Conservation (phyloP, 2,113 vertebrate species). For the Odontesthes bonariensis region DNA sequence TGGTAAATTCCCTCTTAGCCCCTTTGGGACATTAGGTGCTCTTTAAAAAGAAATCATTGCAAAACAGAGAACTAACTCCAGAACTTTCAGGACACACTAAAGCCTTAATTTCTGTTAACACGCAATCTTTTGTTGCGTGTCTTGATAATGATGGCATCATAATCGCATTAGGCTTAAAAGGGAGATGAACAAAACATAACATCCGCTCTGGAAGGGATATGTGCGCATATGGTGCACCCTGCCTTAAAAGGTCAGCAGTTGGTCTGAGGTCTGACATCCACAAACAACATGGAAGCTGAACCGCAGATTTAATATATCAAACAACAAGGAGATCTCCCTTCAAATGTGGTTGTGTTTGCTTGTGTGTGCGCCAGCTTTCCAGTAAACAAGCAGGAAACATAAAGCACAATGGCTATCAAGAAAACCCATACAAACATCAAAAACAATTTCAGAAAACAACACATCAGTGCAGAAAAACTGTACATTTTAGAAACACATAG, state of each 20-base stretch:
- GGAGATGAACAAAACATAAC: background rate
- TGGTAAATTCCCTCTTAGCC: background rate
- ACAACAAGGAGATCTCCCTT: background rate
- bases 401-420: too few relatives aligned
- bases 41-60: too few relatives aligned
- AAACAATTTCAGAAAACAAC: background rate
- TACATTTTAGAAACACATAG: too few relatives aligned
- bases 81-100: background rate
- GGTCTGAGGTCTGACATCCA: background rate
- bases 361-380: too few relatives aligned
- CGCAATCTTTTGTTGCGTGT: background rate
- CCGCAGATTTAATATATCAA: background rate
- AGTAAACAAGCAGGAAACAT: too few relatives aligned
- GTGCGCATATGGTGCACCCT: background rate
- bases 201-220: background rate
- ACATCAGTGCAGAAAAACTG: too few relatives aligned
- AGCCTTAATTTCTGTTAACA: background rate
- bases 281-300: background rate
- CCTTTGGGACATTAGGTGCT: background rate
- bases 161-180: slow-evolving; percentile 1
- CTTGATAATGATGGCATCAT: background rate
- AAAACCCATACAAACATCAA: too few relatives aligned
- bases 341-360: background rate
- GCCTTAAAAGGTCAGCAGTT: background rate
- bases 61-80: background rate